Base-by-base conservation (phyloP, 2,888 invertebrate species). In the Trichacis sp. region DNA sequence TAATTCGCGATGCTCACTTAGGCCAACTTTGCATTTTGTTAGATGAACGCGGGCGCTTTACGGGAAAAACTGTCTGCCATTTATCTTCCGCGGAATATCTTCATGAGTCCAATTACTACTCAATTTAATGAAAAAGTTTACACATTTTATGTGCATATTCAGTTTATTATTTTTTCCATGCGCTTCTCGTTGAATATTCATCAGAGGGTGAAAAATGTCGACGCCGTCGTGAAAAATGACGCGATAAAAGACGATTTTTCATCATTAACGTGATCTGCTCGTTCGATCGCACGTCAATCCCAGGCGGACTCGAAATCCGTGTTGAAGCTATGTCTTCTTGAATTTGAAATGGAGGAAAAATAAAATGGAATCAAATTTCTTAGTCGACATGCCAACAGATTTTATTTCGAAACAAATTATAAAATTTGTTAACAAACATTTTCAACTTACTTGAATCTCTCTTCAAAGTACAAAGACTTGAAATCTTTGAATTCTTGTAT, bases 161-260 rank as follows among this genome's bases (percentile, higher is more conserved):
- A 52, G 15, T 51, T 9, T 20, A n/a, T 43, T 8, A 42, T 33
- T 50, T 53, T 48, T 48, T 24, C 11, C 11, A 42, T 6, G n/a
- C n/a, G 11, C n/a, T n/a, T 33, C n/a, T 1, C 43, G 11, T 24
- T 46, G 46, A 20, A 29, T 46, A 46, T 46, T 20, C 14, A 46
- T 46, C n/a, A 14, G 14, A 47, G 29, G 55, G 36, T 58, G 66
- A 61, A 66, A 61, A 62, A 58, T 55, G 58, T 50, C 55, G 53
- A 50, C 58, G 54, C 55, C 58, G 50, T 62, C 47, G 20, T 33
- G 43, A 43, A 43, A 43, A 46, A 48, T 54, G 48, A 30, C 9
- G 9, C 20, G 48, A 14, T 48, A 17, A 30, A 48, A 48, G 24
- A 30, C 30, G 9, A 48, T 43, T 19, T 18, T 19, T 43, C 43